Conservation (phyloP, 2,797 vertebrate species). For the Mormyrus proboscirostris region DNA sequence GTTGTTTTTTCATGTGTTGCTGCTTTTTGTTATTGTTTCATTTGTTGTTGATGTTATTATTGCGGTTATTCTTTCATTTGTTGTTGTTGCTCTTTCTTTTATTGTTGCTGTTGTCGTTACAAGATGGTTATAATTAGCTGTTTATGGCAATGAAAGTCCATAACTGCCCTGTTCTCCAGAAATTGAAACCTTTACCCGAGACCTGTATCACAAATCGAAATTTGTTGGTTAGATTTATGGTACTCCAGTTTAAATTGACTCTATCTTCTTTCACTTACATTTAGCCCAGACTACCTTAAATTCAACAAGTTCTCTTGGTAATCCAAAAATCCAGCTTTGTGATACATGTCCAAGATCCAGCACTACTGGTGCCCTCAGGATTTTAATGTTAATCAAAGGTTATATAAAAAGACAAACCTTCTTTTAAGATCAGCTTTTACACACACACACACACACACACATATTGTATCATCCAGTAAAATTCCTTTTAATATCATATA, state of each 20-base stretch:
- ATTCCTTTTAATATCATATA: not conserved
- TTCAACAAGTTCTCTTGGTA: not conserved
- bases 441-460: not conserved
- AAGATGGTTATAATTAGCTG: not conserved
- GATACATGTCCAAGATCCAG: not conserved
- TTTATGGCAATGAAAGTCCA: not conserved
- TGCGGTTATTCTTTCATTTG: not conserved
- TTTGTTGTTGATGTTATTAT: not conserved
- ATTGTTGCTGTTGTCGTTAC: not conserved
- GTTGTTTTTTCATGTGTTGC: not conserved
- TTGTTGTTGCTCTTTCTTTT: not conserved
- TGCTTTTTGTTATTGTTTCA: not conserved
- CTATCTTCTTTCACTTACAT: not conserved
- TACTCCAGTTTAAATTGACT: not conserved
- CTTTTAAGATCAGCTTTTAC: not conserved
- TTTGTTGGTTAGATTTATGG: not conserved
- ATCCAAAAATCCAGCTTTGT: not conserved
- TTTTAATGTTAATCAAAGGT: not conserved
- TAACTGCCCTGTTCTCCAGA: not conserved
- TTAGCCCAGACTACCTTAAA: not conserved
- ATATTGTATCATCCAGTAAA: not conserved
- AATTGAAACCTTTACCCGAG: not conserved
- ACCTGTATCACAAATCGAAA: not conserved
- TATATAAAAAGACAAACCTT: not conserved
- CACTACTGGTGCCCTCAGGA: not conserved